phyloP scores from a whole-genome alignment of 2,797 vertebrate genomes.

The Trachops cirrhosus region DNA sequence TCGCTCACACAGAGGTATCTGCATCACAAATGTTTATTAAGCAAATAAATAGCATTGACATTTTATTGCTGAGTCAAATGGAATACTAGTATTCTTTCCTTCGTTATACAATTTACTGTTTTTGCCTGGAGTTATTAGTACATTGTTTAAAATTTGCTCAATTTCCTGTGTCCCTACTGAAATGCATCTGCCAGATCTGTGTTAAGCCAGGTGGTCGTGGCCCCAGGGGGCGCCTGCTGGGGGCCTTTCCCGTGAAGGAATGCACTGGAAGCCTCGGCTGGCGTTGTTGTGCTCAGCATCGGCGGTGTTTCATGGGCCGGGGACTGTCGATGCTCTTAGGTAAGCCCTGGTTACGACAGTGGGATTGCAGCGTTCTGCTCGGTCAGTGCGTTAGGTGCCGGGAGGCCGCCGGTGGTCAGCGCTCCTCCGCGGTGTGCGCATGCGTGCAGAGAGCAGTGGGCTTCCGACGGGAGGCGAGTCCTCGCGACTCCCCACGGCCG shows the following conservation, averaged over 20 bases:
- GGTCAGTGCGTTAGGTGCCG: background rate
- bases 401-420: too few relatives aligned
- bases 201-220: background rate
- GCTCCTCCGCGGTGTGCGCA: background rate
- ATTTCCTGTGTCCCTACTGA: background rate
- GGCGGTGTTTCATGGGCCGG: background rate
- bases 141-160: background rate
- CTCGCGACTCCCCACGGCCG: background rate
- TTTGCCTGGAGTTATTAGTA: background rate
- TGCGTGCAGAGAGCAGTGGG: background rate
- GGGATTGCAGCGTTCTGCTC: background rate
- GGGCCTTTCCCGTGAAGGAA: background rate
- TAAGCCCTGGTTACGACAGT: background rate
- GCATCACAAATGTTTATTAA: background rate
- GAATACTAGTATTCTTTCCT: background rate
- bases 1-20: background rate
- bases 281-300: background rate
- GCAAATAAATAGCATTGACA: background rate
- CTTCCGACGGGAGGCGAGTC: background rate
- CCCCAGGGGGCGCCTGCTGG: background rate
- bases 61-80: background rate
- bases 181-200: background rate
- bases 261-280: background rate
- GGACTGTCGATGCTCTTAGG: background rate
- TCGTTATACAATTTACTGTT: background rate